phyloP scores from a whole-genome alignment of 2,113 vertebrate species.

The Mirounga angustirostris region DNA sequence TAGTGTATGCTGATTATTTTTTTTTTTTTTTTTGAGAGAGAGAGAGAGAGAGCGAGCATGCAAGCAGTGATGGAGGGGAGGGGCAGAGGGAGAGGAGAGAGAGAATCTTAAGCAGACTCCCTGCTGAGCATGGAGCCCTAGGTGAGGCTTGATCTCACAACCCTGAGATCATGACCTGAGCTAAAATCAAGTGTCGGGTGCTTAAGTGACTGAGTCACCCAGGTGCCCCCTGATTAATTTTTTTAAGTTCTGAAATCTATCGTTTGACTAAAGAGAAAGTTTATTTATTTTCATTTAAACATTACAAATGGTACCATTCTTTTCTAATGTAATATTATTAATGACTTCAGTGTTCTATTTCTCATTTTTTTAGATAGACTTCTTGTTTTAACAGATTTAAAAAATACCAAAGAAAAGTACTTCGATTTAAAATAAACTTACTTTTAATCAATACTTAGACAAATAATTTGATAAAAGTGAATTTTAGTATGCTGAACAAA shows the following conservation, averaged over 20 bases:
- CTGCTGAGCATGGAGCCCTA: neutral
- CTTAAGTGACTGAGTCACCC: neutral
- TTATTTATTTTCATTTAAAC: neutral
- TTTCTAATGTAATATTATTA: conserved; percentile 20
- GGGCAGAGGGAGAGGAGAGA: neutral
- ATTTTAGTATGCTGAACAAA: conserved; percentile 12
- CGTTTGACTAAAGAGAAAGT: neutral
- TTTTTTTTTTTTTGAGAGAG: neutral
- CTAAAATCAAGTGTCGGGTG: neutral
- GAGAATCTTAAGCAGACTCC: neutral
- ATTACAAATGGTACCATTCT: neutral
- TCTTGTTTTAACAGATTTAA: conserved; percentile 22
- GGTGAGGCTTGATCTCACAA: neutral
- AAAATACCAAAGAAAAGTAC: neutral
- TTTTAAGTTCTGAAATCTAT: conserved; percentile 20
- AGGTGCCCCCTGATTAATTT: neutral
- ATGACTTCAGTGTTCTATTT: neutral
- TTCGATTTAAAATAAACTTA: conserved; percentile 47
- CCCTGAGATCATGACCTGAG: neutral
- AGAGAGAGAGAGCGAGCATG: neutral
- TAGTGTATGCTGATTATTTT: neutral
- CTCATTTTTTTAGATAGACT: conserved; percentile 21
- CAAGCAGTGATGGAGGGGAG: neutral
- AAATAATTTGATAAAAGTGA: neutral
- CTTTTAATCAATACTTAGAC: conserved; percentile 38